Evolutionary conservation across 2,113 vertebrate species (phyloP).

Genomic region (Calypte anna): DNA sequence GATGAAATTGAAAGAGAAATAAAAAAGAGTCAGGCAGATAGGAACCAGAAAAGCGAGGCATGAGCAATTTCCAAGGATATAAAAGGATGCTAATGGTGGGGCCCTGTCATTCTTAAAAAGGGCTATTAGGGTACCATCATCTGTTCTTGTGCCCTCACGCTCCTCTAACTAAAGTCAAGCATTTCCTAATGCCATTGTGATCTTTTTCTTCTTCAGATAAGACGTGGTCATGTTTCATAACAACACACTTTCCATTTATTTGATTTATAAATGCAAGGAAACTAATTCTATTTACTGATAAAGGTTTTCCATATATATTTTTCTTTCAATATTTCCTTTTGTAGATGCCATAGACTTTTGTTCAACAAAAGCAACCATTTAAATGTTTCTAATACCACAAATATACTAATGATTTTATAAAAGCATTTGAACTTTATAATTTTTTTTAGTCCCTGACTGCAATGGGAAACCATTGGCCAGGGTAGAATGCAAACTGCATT

Average conservation of each 20-base stretch:
- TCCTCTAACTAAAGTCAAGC: conserved; percentile 90
- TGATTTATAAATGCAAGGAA: conserved; percentile 82
- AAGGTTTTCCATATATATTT: conserved; percentile 78
- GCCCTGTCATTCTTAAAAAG: conserved; percentile 94
- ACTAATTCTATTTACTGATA: conserved; percentile 90
- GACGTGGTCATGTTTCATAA: conserved; percentile 86
- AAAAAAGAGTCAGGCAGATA: conserved; percentile 90
- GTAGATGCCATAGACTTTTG: conserved; percentile 36
- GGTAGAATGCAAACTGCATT: neutral
- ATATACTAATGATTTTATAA: conserved; percentile 48
- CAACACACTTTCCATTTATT: conserved; percentile 86
- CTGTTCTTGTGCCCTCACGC: conserved; percentile 87
- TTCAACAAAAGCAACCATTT: conserved; percentile 38
- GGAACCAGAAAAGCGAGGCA: conserved; percentile 89
- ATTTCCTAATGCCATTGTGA: conserved; percentile 89
- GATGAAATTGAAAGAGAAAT: conserved; percentile 97
- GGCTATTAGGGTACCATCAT: conserved; percentile 87
- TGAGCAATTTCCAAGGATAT: conserved; percentile 94
- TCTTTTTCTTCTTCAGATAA: conserved; percentile 85
- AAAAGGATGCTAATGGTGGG: conserved; percentile 92
- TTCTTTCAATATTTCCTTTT: conserved; percentile 73
- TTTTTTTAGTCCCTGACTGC: neutral
- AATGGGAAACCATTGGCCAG: neutral
- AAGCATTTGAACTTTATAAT: neutral
- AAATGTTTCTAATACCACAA: conserved; percentile 42